These are phyloP conservation scores for Aphis gossypii DNA, from an alignment of 1,140 invertebrate species.

Conservation along the genomic window DNA sequence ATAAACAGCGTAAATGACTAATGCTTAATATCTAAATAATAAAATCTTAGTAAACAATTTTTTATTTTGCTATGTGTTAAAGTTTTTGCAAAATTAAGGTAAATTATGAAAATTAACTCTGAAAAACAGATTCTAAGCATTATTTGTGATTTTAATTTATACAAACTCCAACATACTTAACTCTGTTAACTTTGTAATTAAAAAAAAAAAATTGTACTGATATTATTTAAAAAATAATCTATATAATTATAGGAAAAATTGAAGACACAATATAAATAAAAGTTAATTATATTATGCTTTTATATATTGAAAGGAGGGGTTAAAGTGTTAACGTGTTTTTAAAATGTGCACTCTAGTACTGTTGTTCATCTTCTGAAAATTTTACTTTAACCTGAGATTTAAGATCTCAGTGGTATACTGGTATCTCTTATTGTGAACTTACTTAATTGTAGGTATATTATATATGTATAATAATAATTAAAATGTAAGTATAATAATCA, in stretches of 20 bases:
- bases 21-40: not conserved
- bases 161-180: not conserved
- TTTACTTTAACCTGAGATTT: not conserved
- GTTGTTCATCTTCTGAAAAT: rapidly evolving
- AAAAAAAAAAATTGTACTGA: no score
- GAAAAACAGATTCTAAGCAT: not conserved
- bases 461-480: not conserved
- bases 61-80: no score
- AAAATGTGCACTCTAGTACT: not conserved
- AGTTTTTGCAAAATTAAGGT: no score
- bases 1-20: not conserved
- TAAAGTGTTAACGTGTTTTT: no score
- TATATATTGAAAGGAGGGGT: no score
- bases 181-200: not conserved
- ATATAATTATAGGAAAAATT: no score
- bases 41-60: not conserved
- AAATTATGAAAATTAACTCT: not conserved
- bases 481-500: not conserved
- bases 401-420: not conserved
- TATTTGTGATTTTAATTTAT: not conserved
- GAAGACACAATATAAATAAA: no score
- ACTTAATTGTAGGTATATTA: not conserved
- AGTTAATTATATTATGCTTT: no score
- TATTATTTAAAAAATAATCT: no score
- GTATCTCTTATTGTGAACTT: not conserved